phyloP scores from a whole-genome alignment of 2,113 vertebrate genomes.

The Tachycineta bicolor region DNA sequence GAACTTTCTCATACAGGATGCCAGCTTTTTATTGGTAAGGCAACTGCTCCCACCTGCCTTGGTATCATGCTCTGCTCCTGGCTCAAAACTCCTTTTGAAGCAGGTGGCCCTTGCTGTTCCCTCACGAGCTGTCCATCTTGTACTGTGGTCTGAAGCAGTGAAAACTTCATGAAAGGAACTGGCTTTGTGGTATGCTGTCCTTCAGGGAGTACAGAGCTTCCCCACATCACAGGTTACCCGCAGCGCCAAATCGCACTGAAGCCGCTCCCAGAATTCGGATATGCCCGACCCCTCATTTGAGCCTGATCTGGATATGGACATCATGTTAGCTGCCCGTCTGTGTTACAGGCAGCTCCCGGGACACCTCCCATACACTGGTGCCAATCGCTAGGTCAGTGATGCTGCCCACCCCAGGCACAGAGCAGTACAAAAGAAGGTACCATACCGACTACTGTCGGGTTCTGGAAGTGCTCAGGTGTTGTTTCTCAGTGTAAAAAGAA shows the following conservation, averaged over 20 bases:
- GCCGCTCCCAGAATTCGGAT: rapidly evolving
- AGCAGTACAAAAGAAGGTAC: background rate
- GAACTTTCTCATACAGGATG: background rate
- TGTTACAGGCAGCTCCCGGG: background rate
- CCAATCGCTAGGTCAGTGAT: background rate
- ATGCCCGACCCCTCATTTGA: background rate
- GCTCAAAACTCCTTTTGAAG: rapidly evolving
- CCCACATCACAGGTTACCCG: background rate
- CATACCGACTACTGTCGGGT: rapidly evolving
- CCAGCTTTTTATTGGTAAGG: background rate
- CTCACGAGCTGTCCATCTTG: background rate
- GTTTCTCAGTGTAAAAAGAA: background rate
- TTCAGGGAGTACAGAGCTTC: background rate
- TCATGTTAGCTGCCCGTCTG: background rate
- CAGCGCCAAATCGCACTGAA: background rate
- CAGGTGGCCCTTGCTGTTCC: background rate
- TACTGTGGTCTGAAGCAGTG: background rate
- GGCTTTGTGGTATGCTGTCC: background rate
- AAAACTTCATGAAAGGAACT: background rate
- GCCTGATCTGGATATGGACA: background rate
- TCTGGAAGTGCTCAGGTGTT: background rate
- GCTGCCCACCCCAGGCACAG: background rate
- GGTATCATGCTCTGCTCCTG: rapidly evolving
- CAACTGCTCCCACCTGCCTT: background rate
- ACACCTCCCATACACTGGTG: background rate